Percentiles rank a stretch among this genome's conserved stretches.
phyloP scores from a whole-genome alignment of 2,113 vertebrate genomes.

The Acanthochromis polyacanthus region DNA sequence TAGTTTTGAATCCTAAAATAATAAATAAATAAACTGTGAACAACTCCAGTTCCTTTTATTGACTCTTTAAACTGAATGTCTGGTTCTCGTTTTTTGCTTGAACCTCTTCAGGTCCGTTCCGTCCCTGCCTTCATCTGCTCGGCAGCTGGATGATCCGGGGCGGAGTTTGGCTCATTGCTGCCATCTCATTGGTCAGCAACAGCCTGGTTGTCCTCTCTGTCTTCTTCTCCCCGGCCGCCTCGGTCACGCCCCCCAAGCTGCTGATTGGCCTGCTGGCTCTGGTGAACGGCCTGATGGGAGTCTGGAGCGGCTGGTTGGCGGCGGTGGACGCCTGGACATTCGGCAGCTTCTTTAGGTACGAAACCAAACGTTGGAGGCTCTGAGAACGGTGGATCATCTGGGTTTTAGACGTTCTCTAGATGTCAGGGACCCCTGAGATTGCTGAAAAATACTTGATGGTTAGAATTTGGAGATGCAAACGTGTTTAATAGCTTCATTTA shows the following conservation, averaged over 20 bases:
- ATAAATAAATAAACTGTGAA: no score
- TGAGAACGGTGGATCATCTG: neutral
- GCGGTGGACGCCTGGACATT: constrained; percentile 90
- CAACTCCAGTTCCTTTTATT: no score
- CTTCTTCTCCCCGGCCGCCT: constrained; percentile 84
- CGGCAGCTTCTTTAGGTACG: constrained; percentile 88
- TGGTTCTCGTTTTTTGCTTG: no score
- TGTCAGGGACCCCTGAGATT: neutral
- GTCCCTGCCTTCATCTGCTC: constrained; percentile 91
- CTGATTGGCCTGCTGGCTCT: constrained; percentile 89
- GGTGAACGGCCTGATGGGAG: constrained; percentile 89
- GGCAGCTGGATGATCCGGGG: constrained; percentile 93
- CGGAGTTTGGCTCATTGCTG: constrained; percentile 91
- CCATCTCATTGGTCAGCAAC: constrained; percentile 89
- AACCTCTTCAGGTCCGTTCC: constrained; percentile 89
- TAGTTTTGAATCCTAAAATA: no score
- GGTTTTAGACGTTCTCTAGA: neutral
- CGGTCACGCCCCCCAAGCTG: constrained; percentile 86
- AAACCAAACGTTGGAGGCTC: neutral
- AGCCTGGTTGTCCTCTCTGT: constrained; percentile 86
- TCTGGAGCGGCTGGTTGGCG: constrained; percentile 88
- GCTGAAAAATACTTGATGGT: neutral
- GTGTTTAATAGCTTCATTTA: no score
- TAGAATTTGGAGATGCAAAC: no score
- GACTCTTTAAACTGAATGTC: no score